Evolutionary conservation across 2,113 vertebrate species (phyloP), one percentile per base, ranked within the genome.

Genomic region (Caranx melampygus): DNA sequence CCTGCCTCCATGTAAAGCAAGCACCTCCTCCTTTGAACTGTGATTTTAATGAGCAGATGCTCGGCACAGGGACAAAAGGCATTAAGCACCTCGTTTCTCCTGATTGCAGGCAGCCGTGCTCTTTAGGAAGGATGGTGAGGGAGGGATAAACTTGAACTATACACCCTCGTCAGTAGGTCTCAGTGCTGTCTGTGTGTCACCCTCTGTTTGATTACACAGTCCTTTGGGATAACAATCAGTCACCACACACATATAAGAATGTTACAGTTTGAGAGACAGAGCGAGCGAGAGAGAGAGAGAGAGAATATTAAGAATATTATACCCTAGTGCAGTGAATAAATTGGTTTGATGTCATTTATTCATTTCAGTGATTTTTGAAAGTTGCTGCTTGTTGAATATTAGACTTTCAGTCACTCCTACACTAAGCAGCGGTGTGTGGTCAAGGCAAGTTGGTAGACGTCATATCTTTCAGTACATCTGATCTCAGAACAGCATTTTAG

Each of bases 41-140:
- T 64, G 55, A 57, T 82, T 90, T 86, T 86, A 83, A 90, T 88
- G 88, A 90, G 90, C 83, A 86, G 87, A 81, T 88, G 87, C 79
- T 80, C 45, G 57, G 72, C 82, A 69, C 31, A 47, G 58, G 74
- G 65, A 87, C 81, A 85, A 81, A 81, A 76, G 81, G 45, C 71
- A 66, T 51, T 72, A 66, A 83, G 70, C 78, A 78, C 80, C 80
- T 79, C 64, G 16, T 82, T 49, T 87, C 69, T 82, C 55, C 54
- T 87, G 88, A 88, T 88, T 87, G 82, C 84, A 85, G 84, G 31
- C 60, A 68, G 76, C 69, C 59, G 2, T 12, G 51, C 65, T 82
- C 51, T 45, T 58, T 26, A 45, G 72, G 76, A 57, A n/a, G 34
- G 63, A 75, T 34, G 49, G 18, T 51, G 67, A 72, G 49, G 75